Conservation (phyloP, 2,113 vertebrate genomes). For the Physeter macrocephalus region DNA sequence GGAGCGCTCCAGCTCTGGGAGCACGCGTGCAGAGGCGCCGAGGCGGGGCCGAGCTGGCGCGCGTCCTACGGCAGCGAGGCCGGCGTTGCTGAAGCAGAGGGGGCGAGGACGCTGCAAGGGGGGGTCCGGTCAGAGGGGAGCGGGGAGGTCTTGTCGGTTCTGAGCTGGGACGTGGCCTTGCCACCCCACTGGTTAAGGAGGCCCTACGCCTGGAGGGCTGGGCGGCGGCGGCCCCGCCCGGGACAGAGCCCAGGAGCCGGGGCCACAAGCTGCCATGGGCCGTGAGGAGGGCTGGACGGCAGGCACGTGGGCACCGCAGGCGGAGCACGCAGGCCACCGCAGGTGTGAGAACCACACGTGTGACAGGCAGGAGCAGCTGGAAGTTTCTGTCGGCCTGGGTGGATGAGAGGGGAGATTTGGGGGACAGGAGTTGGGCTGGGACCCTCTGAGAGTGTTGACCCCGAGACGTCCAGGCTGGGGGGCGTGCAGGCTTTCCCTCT, state of each 20-base stretch:
- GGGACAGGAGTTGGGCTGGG: too few species aligned
- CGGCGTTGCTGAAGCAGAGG: neutral
- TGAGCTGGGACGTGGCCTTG: neutral
- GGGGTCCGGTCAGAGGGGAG: fast-evolving
- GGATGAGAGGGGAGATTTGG: neutral
- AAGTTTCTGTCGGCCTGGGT: neutral
- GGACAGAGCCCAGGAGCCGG: too few species aligned
- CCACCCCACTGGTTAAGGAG: too few species aligned
- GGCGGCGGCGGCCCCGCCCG: too few species aligned
- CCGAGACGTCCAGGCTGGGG: too few species aligned
- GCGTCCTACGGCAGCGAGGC: fast-evolving
- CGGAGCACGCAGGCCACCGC: too few species aligned
- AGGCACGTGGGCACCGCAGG: neutral
- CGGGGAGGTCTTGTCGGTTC: neutral
- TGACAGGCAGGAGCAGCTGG: neutral
- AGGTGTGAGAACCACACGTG: too few species aligned
- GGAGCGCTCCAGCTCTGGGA: fast-evolving
- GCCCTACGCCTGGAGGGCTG: neutral
- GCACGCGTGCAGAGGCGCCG: fast-evolving
- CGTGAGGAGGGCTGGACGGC: neutral
- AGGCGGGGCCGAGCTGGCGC: neutral
- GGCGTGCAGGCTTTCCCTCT: too few species aligned
- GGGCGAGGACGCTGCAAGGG: fast-evolving
- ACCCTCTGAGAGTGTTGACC: too few species aligned
- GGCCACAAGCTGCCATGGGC: too few species aligned